A percentile compares a stretch with the other conserved stretches of the same genome.
Conservation (phyloP, 64 coral and sea anemone genomes). For the Stichodactyla mertensii region DNA sequence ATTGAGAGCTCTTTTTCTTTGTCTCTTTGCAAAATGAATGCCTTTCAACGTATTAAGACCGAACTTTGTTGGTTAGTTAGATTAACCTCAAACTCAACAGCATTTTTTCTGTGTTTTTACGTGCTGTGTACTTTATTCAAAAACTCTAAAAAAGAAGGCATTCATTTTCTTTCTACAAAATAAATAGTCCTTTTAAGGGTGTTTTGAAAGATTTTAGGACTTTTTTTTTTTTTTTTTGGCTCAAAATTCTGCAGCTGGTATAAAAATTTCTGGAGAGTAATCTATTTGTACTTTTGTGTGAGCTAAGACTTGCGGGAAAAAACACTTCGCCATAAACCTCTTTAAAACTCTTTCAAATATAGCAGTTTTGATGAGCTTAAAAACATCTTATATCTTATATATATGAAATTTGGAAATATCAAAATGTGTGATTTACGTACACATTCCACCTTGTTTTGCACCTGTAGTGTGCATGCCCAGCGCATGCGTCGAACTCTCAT, state of each 20-base stretch:
- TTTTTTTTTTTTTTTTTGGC: background rate
- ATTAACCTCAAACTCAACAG: slow-evolving; percentile 2
- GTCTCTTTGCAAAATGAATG: slow-evolving; percentile 1
- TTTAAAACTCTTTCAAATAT: background rate
- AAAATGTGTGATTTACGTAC: slow-evolving; percentile 18
- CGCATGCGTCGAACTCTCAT: background rate
- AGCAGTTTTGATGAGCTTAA: background rate
- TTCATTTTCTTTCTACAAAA: background rate
- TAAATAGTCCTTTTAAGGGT: background rate
- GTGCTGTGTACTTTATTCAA: background rate
- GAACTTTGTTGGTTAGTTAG: slow-evolving; percentile 2
- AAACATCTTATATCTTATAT: background rate
- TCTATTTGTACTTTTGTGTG: background rate
- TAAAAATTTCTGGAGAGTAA: background rate
- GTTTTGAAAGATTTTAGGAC: background rate
- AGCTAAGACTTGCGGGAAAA: background rate
- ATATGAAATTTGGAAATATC: background rate
- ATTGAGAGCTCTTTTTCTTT: slow-evolving; percentile 15
- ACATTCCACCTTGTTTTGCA: background rate
- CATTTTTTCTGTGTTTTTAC: background rate
- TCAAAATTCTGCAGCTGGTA: background rate
- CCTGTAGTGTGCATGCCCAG: background rate
- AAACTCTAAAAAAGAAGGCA: background rate
- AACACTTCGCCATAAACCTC: background rate
- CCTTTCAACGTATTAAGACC: slow-evolving; percentile 3